Conservation (phyloP, 2,888 invertebrate species). For the Cantharis nigra region DNA sequence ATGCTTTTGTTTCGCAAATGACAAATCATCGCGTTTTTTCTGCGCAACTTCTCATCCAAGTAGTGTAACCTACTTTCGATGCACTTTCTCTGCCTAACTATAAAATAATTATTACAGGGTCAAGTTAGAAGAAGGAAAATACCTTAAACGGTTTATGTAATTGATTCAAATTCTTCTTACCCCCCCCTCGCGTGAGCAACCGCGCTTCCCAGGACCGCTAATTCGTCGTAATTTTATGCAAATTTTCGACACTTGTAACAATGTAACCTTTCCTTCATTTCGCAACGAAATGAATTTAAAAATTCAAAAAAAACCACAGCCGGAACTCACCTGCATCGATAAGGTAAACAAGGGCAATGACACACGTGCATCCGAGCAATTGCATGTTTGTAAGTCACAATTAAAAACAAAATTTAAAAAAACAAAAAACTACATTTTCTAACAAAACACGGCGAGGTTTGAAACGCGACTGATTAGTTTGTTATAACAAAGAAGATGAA, state of each 20-base stretch:
- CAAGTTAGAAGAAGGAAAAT: background rate
- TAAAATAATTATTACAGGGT: constrained; percentile 3
- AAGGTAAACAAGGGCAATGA: constrained; percentile 17
- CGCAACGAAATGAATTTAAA: background rate
- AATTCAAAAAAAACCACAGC: background rate
- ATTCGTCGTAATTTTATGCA: background rate
- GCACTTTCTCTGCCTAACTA: background rate
- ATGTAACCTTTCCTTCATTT: background rate
- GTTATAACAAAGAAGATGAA: background rate
- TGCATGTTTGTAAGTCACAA: constrained; percentile 16
- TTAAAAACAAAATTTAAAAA: constrained; percentile 2
- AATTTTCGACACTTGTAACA: background rate
- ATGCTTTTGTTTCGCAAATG: background rate
- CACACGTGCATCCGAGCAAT: constrained; percentile 18
- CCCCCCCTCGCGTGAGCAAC: background rate
- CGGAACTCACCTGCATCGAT: constrained; percentile 11
- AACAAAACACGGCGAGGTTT: background rate
- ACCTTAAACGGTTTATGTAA: background rate
- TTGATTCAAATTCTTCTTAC: background rate
- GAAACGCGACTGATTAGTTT: constrained; percentile 23
- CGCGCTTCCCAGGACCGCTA: background rate
- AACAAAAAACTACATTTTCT: background rate
- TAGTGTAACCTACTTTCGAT: constrained; percentile 11
- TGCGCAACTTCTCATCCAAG: constrained; percentile 1
- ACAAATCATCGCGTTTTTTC: background rate